phyloP scores from a whole-genome alignment of 2,113 vertebrate species.

The Setophaga kirtlandii region DNA sequence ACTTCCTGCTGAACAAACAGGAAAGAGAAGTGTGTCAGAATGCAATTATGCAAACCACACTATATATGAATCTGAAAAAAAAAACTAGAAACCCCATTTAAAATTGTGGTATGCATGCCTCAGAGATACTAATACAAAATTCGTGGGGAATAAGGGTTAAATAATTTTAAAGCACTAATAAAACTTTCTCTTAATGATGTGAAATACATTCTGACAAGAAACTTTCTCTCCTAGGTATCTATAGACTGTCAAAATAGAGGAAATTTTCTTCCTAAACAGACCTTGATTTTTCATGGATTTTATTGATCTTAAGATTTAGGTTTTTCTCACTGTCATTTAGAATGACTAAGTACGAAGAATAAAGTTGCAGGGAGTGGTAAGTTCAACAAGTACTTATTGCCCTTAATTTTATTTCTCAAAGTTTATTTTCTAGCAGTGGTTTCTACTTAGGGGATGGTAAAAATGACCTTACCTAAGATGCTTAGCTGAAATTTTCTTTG shows the following conservation, averaged over 20 bases:
- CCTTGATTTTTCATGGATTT: not conserved
- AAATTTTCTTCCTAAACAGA: not conserved
- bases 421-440: not conserved
- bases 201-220: not conserved
- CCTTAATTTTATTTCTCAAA: not conserved
- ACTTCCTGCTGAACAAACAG: constrained; percentile 94
- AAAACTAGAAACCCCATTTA: not conserved
- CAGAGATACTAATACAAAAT: not conserved
- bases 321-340: not conserved
- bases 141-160: not conserved
- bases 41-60: constrained; percentile 54
- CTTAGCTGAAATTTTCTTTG: not conserved
- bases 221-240: not conserved
- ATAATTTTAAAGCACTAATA: not conserved
- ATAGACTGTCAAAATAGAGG: not conserved
- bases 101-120: not conserved
- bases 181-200: not conserved
- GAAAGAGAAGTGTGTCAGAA: constrained; percentile 78
- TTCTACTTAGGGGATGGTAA: not conserved
- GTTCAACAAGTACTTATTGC: not conserved
- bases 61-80: not conserved
- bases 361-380: not conserved
- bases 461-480: not conserved
- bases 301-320: not conserved
- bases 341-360: not conserved